A percentile compares a stretch with the other conserved stretches of the same genome.
phyloP scores from a whole-genome alignment of 2,888 invertebrate species.

The Tenthredo amoena region DNA sequence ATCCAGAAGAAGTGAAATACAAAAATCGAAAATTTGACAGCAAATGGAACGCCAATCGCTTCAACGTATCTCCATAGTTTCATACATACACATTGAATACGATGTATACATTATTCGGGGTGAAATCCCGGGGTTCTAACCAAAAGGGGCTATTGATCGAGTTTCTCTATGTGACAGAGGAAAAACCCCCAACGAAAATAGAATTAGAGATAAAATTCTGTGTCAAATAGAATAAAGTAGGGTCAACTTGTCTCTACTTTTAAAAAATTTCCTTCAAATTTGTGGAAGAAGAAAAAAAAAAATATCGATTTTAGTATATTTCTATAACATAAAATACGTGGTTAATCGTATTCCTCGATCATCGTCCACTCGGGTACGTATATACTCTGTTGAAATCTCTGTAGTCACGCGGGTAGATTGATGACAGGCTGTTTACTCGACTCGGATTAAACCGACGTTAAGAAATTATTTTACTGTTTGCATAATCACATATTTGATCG shows the following conservation, averaged over 20 bases:
- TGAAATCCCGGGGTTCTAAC: background rate
- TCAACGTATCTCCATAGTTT: background rate
- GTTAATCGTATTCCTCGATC: background rate
- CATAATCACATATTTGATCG: conserved; percentile 3
- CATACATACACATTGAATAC: too few species aligned
- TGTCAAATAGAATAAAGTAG: background rate
- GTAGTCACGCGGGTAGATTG: background rate
- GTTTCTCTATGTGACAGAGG: background rate
- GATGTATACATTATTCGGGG: background rate
- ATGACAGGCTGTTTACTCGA: background rate
- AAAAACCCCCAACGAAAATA: background rate
- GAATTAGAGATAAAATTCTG: background rate
- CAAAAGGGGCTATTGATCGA: conserved; percentile 32
- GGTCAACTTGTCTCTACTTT: background rate
- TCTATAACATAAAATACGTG: too few species aligned
- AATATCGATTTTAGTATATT: too few species aligned
- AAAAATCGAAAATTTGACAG: background rate
- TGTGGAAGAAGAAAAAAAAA: too few species aligned
- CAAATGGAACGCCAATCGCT: background rate
- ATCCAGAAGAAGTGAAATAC: background rate
- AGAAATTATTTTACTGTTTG: conserved; percentile 9
- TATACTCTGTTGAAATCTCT: background rate
- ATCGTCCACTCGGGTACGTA: background rate
- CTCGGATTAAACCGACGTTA: background rate
- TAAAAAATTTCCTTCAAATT: background rate